phyloP scores from a whole-genome alignment of 2,797 vertebrate species.

The Alcedo atthis region DNA sequence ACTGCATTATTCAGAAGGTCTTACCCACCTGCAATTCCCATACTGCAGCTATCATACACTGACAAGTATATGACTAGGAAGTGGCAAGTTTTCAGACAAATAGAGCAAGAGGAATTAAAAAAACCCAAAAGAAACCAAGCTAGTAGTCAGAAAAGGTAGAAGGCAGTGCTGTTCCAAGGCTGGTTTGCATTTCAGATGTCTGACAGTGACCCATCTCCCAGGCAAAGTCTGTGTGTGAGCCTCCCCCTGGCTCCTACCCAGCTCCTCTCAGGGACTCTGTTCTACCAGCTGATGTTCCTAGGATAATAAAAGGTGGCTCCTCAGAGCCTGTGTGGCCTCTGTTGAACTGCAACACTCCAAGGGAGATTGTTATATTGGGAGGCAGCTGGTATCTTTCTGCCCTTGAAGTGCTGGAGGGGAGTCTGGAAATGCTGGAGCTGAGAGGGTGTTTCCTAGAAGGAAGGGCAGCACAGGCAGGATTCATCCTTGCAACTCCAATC shows the following conservation, averaged over 20 bases:
- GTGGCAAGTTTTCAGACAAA: not conserved
- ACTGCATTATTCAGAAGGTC: not conserved
- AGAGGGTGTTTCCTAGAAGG: not conserved
- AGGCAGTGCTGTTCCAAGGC: not conserved
- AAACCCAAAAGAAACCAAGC: not conserved
- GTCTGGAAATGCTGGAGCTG: not conserved
- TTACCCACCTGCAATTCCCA: not conserved
- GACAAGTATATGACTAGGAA: not conserved
- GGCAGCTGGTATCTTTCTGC: not conserved
- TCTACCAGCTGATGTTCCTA: not conserved
- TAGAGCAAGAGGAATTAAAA: not conserved
- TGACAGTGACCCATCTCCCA: not conserved
- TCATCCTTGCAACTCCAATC: constrained; percentile 26
- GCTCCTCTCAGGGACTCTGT: not conserved
- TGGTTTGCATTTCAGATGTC: not conserved
- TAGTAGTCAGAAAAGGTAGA: not conserved
- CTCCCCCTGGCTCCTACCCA: not conserved
- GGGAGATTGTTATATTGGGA: not conserved
- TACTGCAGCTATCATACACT: not conserved
- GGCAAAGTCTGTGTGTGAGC: not conserved
- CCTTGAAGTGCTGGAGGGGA: not conserved
- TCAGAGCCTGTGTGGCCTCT: not conserved
- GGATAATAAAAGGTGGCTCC: not conserved
- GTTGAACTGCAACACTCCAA: not conserved
- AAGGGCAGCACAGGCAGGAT: constrained; percentile 3